Evolutionary conservation across 2,888 invertebrate species (phyloP).

Genomic region (Melanostoma scalare): DNA sequence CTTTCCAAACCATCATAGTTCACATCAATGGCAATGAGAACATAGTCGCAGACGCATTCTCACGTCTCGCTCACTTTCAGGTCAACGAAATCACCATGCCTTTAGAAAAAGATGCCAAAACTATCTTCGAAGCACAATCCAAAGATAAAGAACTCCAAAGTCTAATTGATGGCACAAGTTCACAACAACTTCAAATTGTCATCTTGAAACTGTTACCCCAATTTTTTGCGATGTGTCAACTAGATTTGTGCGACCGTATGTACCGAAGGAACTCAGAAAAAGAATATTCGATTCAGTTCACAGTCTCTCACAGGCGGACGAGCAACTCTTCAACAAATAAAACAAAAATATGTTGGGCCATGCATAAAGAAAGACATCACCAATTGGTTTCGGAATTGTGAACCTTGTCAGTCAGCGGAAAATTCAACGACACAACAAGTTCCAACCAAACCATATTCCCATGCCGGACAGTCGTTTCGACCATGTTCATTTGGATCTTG

Average conservation of each 20-base stretch:
- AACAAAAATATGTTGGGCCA: not conserved
- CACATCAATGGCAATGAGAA: conserved; percentile 1
- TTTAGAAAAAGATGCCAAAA: not conserved
- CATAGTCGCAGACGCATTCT: conserved; percentile 6
- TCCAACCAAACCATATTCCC: too few relatives aligned
- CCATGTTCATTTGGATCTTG: not conserved
- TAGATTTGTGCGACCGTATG: not conserved
- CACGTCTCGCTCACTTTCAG: not conserved
- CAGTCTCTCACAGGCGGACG: not conserved
- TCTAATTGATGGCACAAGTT: not conserved
- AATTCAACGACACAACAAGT: too few relatives aligned
- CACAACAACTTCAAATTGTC: too few relatives aligned
- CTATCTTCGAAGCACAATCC: not conserved
- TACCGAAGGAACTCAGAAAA: not conserved
- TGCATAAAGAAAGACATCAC: too few relatives aligned
- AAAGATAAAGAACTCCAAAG: not conserved
- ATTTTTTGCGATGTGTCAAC: not conserved
- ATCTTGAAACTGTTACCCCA: too few relatives aligned
- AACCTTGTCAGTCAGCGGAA: too few relatives aligned
- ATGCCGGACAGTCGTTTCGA: too few relatives aligned
- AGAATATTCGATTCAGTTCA: conserved; percentile 3
- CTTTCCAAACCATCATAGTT: not conserved
- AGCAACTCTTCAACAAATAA: conserved; percentile 6
- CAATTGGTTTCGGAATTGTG: too few relatives aligned
- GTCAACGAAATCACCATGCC: not conserved